Evolutionary conservation across 1,140 invertebrate genomes (phyloP).

Genomic region (Pogonomyrmex californicus): DNA sequence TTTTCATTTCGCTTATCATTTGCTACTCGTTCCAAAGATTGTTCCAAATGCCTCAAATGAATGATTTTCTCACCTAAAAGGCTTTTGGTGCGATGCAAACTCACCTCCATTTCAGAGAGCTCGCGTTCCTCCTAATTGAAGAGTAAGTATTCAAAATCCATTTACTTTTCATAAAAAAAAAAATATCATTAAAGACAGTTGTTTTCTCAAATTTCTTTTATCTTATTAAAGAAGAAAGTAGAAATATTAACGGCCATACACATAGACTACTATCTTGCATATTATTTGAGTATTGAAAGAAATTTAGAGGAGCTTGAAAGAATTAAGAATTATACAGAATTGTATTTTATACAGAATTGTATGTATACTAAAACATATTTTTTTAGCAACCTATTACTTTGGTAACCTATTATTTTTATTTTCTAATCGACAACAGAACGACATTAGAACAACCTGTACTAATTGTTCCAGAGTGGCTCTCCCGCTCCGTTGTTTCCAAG

Average conservation of each 20-base stretch:
- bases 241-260: not conserved
- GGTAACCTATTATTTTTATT: not conserved
- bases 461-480: constrained; percentile 89
- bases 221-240: not conserved
- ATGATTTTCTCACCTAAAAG: constrained; percentile 93
- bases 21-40: constrained; percentile 89
- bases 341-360: not conserved
- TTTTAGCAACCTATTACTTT: too few species aligned
- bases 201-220: not conserved
- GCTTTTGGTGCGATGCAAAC: constrained; percentile 91
- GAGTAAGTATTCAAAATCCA: not conserved
- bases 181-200: not conserved
- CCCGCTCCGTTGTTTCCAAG: constrained; percentile 88
- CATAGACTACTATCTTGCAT: not conserved
- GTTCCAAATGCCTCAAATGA: constrained; percentile 91
- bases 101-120: constrained; percentile 93
- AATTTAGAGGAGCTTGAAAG: not conserved
- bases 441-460: constrained; percentile 85
- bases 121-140: constrained; percentile 91
- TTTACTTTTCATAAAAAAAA: not conserved
- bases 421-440: not conserved
- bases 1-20: constrained; percentile 83
- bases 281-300: not conserved
- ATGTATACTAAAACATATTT: not conserved
- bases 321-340: not conserved